phyloP scores from a whole-genome alignment of 2,888 invertebrate species.

The Lithophane socia region DNA sequence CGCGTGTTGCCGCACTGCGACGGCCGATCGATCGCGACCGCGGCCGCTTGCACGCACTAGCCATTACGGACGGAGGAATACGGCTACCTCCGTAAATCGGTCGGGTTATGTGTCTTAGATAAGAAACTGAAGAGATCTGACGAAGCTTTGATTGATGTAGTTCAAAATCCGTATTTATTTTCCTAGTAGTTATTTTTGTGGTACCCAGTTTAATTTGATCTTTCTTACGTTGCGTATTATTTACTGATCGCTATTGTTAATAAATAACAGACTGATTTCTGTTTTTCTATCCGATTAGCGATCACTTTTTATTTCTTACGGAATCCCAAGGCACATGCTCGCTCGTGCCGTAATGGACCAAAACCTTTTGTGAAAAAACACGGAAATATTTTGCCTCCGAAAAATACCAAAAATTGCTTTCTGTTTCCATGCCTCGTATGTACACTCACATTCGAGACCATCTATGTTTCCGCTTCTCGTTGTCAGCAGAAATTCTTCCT shows the following conservation, averaged over 20 bases:
- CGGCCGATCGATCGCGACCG: conserved; percentile 79
- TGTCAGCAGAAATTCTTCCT: conserved; percentile 24
- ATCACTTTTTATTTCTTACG: background rate
- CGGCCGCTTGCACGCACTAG: conserved; percentile 77
- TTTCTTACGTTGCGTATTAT: background rate
- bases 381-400: background rate
- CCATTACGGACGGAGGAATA: conserved; percentile 56
- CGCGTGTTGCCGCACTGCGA: conserved; percentile 81
- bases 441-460: conserved; percentile 10
- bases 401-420: conserved; percentile 1
- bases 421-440: conserved; percentile 3
- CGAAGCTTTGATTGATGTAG: conserved; percentile 24
- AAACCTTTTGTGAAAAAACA: background rate
- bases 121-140: conserved; percentile 41
- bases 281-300: background rate
- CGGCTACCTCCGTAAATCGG: conserved; percentile 67
- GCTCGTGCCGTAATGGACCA: background rate
- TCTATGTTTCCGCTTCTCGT: conserved; percentile 25
- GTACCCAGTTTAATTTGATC: too few relatives aligned
- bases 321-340: background rate
- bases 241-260: background rate
- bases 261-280: background rate
- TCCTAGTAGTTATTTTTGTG: background rate
- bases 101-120: conserved; percentile 67
- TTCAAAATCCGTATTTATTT: background rate